phyloP scores from a whole-genome alignment of 2,888 invertebrate species.

The Drosophila neoperkinsi region DNA sequence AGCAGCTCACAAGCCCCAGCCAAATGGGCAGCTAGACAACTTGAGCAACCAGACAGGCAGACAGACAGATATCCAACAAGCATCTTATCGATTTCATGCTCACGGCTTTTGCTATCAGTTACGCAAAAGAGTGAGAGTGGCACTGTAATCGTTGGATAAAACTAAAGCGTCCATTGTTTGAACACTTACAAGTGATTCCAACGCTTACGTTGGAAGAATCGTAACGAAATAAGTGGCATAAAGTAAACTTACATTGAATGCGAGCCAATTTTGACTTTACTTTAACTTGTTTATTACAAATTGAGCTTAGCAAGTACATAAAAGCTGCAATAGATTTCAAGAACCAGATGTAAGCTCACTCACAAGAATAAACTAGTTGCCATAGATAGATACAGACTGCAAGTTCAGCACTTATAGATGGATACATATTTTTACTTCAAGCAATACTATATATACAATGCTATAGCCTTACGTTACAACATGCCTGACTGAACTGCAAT shows the following conservation, averaged over 20 bases:
- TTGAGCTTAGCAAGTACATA: not conserved
- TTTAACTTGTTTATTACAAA: not conserved
- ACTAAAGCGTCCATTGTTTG: constrained; percentile 18
- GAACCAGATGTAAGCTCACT: not conserved
- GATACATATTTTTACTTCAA: not conserved
- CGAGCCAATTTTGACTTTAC: not conserved
- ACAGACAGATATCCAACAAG: constrained; percentile 8
- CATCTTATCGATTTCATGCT: constrained; percentile 72
- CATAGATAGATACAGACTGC: not conserved
- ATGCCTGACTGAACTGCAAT: not conserved
- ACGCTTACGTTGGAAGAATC: not conserved
- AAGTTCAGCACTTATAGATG: not conserved
- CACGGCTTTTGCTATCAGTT: constrained; percentile 51
- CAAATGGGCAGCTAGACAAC: constrained; percentile 19
- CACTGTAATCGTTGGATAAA: constrained; percentile 40
- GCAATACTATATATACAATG: not conserved
- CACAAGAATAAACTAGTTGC: not conserved
- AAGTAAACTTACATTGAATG: not conserved
- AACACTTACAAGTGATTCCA: constrained; percentile 22
- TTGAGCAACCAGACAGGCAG: constrained; percentile 2
- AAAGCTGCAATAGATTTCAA: not conserved
- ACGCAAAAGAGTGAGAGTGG: constrained; percentile 41
- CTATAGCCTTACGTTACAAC: not conserved
- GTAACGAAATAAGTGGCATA: not conserved
- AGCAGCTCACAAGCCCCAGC: constrained; percentile 30